These are phyloP conservation scores for Bungarus multicinctus DNA, from an alignment of 2,113 vertebrate species.

Conservation along the genomic window DNA sequence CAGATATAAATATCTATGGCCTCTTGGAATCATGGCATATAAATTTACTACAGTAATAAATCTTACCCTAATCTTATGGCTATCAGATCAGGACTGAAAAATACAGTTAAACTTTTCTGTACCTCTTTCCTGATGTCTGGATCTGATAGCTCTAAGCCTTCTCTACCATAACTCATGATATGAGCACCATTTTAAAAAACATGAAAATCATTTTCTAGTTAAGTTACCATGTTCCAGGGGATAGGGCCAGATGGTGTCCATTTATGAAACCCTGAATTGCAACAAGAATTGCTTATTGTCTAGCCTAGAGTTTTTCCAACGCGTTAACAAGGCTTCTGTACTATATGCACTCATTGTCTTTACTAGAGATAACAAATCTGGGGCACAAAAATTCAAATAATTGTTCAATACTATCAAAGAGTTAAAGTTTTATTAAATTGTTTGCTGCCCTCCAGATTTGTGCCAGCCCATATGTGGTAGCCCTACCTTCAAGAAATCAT, in stretches of 20 bases:
- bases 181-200: neutral
- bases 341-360: neutral
- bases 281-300: constrained; percentile 10
- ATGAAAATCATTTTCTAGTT: neutral
- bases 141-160: neutral
- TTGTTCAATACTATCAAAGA: neutral
- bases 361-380: neutral
- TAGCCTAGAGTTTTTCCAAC: neutral
- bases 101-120: neutral
- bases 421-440: neutral
- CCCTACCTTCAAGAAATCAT: neutral
- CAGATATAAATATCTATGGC: neutral
- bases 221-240: neutral
- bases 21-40: neutral
- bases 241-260: neutral
- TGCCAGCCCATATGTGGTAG: neutral
- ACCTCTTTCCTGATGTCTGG: neutral
- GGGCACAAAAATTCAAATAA: neutral
- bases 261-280: neutral
- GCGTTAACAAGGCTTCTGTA: neutral
- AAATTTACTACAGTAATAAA: no score
- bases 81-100: neutral
- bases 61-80: neutral
- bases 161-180: neutral
- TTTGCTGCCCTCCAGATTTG: neutral